Evolutionary conservation across 2,113 vertebrate genomes (phyloP).

Genomic region (Meleagris gallopavo): DNA sequence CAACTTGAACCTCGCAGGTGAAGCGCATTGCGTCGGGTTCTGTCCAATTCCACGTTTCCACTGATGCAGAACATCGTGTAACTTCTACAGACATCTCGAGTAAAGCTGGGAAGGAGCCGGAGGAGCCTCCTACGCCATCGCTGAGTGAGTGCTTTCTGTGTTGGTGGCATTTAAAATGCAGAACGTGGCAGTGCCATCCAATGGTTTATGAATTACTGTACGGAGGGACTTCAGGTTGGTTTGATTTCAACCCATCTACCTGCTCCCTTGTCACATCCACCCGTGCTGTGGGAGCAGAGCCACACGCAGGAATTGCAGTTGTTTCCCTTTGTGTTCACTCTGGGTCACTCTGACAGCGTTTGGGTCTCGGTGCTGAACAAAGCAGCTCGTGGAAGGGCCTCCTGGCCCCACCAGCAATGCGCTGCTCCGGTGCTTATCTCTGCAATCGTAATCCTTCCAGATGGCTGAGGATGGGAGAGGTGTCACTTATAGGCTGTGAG

Average conservation of each 20-base stretch:
- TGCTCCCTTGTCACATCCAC: background rate
- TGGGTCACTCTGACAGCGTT: rapidly evolving
- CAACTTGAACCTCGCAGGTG: constrained; percentile 29
- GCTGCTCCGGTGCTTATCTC: rapidly evolving
- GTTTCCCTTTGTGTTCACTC: rapidly evolving
- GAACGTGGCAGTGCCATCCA: background rate
- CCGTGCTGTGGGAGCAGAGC: background rate
- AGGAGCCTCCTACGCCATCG: constrained; percentile 66
- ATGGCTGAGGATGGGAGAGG: background rate
- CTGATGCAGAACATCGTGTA: constrained; percentile 64
- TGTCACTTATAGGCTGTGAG: background rate
- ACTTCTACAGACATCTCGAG: constrained; percentile 1
- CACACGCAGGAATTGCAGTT: rapidly evolving
- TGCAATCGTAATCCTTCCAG: background rate
- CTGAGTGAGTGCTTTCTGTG: constrained; percentile 77
- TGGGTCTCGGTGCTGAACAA: rapidly evolving
- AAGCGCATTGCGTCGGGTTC: constrained; percentile 79
- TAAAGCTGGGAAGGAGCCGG: constrained; percentile 49
- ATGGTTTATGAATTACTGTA: background rate
- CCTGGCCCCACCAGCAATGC: background rate
- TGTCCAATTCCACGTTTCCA: constrained; percentile 81
- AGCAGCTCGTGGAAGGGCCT: rapidly evolving
- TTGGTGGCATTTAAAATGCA: background rate
- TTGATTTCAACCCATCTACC: background rate
- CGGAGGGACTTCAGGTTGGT: background rate